These are phyloP conservation scores for Nipponia nippon DNA, from an alignment of 2,113 vertebrate genomes.

Conservation along the genomic window DNA sequence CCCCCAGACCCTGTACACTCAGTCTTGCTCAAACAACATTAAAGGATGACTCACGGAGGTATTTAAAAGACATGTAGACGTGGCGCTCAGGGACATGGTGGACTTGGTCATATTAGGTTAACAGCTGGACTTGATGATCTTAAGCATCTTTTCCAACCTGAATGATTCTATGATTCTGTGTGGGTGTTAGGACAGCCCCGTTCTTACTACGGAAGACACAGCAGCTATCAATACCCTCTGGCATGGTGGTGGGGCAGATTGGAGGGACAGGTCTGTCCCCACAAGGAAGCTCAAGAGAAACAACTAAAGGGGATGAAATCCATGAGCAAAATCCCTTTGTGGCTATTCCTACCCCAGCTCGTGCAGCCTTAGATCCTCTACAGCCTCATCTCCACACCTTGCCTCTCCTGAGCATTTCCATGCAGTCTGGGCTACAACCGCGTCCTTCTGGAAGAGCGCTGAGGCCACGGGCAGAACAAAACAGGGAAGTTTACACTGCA, in stretches of 20 bases:
- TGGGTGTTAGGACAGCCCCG: background rate
- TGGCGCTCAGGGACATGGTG: no score
- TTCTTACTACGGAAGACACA: background rate
- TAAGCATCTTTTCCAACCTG: no score
- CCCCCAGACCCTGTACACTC: fast-evolving
- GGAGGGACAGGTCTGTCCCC: background rate
- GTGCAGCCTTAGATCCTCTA: background rate
- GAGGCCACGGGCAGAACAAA: background rate
- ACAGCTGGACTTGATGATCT: no score
- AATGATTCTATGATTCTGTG: no score
- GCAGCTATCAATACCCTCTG: background rate
- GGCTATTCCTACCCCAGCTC: background rate
- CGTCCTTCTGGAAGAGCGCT: background rate
- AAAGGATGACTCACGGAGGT: background rate
- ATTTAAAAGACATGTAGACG: no score
- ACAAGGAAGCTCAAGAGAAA: background rate
- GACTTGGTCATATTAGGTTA: no score
- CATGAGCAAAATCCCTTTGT: background rate
- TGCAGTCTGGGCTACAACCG: fast-evolving
- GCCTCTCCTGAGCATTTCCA: background rate
- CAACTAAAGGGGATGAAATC: background rate
- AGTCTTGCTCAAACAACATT: background rate
- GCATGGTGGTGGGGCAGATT: background rate
- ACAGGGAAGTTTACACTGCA: background rate
- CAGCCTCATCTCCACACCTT: background rate